These are phyloP conservation scores for Aegotheles bennettii DNA, from an alignment of 2,113 vertebrate genomes.

Conservation along the genomic window DNA sequence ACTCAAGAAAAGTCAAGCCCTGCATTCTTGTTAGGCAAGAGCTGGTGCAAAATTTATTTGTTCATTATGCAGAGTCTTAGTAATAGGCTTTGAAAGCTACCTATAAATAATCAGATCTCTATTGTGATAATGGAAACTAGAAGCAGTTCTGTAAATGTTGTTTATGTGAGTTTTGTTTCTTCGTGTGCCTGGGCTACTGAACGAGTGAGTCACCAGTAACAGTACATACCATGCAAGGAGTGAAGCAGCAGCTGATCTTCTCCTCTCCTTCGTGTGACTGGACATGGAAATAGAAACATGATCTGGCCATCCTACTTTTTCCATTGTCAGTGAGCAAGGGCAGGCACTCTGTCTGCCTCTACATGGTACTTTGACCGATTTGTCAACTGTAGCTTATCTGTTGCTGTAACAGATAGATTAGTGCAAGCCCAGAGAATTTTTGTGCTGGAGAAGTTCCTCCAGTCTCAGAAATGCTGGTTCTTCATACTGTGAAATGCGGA, in stretches of 20 bases:
- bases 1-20: not conserved
- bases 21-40: not conserved
- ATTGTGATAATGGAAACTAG: not conserved
- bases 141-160: not conserved
- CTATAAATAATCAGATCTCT: not conserved
- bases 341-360: not conserved
- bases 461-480: not conserved
- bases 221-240: not conserved
- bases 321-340: not conserved
- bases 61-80: not conserved
- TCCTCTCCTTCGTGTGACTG: not conserved
- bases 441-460: not conserved
- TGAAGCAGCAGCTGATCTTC: not conserved
- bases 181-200: not conserved
- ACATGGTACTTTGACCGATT: not conserved
- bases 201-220: accelerated
- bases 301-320: not conserved
- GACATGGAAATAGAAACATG: not conserved
- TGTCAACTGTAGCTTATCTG: not conserved
- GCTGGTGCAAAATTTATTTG: not conserved
- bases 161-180: not conserved
- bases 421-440: not conserved
- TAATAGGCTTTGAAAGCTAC: not conserved
- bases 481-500: not conserved
- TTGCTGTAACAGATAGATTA: not conserved